Evolutionary conservation across 2,888 invertebrate species (phyloP), one percentile per base, ranked within the genome.

Genomic region (Ophraella communa): DNA sequence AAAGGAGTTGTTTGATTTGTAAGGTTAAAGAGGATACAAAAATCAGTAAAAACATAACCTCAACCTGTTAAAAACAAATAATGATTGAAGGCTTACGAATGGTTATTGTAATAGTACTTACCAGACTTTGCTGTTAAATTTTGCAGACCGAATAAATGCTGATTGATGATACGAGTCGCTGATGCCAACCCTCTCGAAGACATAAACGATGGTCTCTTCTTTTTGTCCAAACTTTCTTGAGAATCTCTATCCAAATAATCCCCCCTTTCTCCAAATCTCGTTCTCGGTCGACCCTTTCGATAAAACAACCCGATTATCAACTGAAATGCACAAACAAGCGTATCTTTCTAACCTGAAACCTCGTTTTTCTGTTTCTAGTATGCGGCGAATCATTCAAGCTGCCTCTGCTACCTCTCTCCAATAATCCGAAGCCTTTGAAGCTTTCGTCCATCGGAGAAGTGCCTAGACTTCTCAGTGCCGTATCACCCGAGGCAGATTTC

Each of bases 291-390:
- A 53, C 75, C 68, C 68, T 68, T 39, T 5, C 1, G 11, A n/a
- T n/a, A n/a, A n/a, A n/a, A n/a, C n/a, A n/a, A n/a, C n/a, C n/a
- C n/a, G n/a, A n/a, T n/a, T n/a, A n/a, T 1, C 30, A 0, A 30
- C 3, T 11, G 1, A 1, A 30, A 30, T 30, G 2, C 4, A n/a
- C n/a, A 11, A 30, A 30, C 30, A 11, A 11, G n/a, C 11, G 10
- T 4, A 17, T 30, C 4, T 8, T 33, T 4, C 83, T 83, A 81
- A 90, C 91, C 87, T 93, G 93, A 82, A 94, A 92, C 75, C 94
- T 89, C 72, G 93, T 92, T 85, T 93, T 93, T 78, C 93, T 88
- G 83, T 93, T 93, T 83, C 92, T 93, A 78, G 93, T 92, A 83
- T 87, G 81, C 69, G 87, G 85, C 55, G 88, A 84, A 76, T 90